Conservation (phyloP, 1,140 invertebrate genomes). For the Colletes latitarsis region DNA sequence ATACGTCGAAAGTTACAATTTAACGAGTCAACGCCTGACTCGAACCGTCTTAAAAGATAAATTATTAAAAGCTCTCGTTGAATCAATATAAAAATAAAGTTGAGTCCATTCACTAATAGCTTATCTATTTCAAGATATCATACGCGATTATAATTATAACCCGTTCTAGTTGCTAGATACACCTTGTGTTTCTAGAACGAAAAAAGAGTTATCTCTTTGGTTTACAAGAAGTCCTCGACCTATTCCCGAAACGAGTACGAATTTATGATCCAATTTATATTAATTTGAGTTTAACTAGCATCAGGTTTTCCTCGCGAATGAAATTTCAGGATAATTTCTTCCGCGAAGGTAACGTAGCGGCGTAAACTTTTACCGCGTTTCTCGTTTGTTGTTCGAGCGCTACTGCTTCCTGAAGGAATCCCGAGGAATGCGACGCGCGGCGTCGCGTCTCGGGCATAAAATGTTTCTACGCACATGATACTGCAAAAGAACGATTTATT, state of each 20-base stretch:
- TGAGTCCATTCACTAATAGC: no score
- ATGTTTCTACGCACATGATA: conserved; percentile 45
- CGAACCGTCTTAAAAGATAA: no score
- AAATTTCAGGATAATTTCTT: neutral
- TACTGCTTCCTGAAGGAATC: conserved; percentile 1
- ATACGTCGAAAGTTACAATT: neutral
- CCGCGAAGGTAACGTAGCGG: neutral
- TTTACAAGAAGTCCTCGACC: no score
- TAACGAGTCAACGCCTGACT: neutral
- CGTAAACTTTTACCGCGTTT: neutral
- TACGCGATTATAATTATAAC: no score
- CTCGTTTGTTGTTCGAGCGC: neutral
- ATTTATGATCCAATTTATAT: no score
- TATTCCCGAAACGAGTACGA: no score
- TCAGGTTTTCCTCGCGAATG: neutral
- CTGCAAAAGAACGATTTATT: conserved; percentile 51
- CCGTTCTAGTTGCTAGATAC: no score
- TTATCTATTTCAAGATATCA: no score
- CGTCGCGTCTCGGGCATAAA: conserved; percentile 1
- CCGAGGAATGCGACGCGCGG: neutral
- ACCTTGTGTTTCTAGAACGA: no score
- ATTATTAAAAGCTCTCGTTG: neutral
- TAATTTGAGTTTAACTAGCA: no score
- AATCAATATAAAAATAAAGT: neutral
- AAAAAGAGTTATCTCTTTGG: no score